A percentile compares a stretch with the other conserved stretches of the same genome.
Evolutionary conservation across 2,888 invertebrate species (phyloP).

Genomic region (Ligdia adustata): DNA sequence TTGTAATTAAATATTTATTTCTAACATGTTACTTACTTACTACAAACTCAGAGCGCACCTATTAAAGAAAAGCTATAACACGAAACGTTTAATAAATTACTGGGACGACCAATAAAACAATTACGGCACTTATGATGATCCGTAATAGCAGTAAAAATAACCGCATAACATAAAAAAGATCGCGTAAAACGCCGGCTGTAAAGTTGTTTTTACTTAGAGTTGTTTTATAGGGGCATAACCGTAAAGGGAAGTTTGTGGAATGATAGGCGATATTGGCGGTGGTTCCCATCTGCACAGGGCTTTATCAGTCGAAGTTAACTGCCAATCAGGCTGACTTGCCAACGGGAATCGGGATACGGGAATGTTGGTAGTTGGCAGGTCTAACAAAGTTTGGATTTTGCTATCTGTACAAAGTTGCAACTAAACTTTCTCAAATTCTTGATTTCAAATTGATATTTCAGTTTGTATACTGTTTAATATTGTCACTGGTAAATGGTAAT

Average conservation of each 20-base stretch:
- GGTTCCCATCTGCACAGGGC: conserved; percentile 60
- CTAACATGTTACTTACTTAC: too few relatives aligned
- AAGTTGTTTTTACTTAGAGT: conserved; percentile 78
- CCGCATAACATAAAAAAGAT: conserved; percentile 62
- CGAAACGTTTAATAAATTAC: conserved; percentile 42
- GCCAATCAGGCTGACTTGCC: conserved; percentile 45
- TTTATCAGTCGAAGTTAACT: conserved; percentile 60
- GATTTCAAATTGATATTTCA: too few relatives aligned
- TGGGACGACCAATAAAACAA: conserved; percentile 51
- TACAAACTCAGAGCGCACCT: too few relatives aligned
- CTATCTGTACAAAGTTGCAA: too few relatives aligned
- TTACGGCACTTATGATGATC: conserved; percentile 52
- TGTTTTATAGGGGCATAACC: conserved; percentile 76
- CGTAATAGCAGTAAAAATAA: conserved; percentile 48
- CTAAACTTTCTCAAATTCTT: too few relatives aligned
- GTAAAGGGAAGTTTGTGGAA: conserved; percentile 69
- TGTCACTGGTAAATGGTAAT: too few relatives aligned
- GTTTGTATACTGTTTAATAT: too few relatives aligned
- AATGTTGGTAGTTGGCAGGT: too few relatives aligned
- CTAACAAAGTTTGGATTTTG: too few relatives aligned
- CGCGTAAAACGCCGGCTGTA: conserved; percentile 68
- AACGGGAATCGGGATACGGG: conserved; percentile 15
- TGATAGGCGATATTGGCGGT: conserved; percentile 66
- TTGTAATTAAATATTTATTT: too few relatives aligned
- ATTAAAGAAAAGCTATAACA: conserved; percentile 6